Evolutionary conservation across 2,797 vertebrate species (phyloP), one percentile per base, ranked within the genome.

Genomic region (Spheniscus humboldti): DNA sequence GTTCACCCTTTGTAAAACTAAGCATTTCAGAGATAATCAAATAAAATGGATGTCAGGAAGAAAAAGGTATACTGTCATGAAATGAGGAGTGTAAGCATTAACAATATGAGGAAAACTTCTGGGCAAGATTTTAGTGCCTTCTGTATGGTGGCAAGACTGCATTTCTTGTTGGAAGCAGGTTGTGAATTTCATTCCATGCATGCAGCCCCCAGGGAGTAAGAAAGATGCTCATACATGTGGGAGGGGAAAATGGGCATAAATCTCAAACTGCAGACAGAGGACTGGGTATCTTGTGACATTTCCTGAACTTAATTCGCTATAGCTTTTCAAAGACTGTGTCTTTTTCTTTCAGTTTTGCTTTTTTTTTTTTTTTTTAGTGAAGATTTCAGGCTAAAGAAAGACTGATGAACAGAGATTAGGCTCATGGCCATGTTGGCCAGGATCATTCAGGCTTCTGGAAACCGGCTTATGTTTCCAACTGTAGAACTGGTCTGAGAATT

Each of bases 401-500:
- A 56, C 55, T 76, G 60, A 69, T 0, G 0, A 92, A 11, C 50
- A 83, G 64, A 93, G 84, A 90, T 90, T 92, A 73, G 88, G 74
- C 83, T 93, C 6, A 1, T 37, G 41, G 83, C 88, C 86, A 90
- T 60, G 31, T 64, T 96, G 83, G 59, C 77, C 81, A 84, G 19
- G 39, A 91, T 64, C 31, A 53, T 45, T 77, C 59, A 82, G 90
- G 39, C 45, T 93, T 79, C 77, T 92, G 80, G 62, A 81, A 72
- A 55, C 11, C 7, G 9, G 4, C 52, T 84, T 79, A 47, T n/a
- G 50, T 62, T 88, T 90, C 53, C 69, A 69, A 81, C 25, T 75
- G 76, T 31, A 84, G 83, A 94, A 78, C 62, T 62, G 76, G 41
- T 76, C 67, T 82, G 92, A 94, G 71, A 93, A 92, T 92, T 69